phyloP scores from a whole-genome alignment of 1,140 invertebrate genomes.

The Eueides isabella region DNA sequence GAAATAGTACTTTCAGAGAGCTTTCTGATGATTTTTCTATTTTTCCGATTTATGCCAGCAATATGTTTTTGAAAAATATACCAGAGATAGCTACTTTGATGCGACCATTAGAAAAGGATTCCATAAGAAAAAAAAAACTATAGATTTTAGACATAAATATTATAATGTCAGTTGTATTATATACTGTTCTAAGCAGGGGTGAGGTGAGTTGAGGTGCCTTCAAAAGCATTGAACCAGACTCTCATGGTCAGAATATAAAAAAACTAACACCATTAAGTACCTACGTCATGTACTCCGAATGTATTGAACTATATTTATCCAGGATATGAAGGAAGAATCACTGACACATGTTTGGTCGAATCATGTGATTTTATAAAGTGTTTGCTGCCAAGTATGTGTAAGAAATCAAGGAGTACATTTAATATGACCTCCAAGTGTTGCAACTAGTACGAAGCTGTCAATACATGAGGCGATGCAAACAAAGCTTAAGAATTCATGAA shows the following conservation, averaged over 20 bases:
- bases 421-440: too few species aligned
- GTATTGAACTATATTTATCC: slow-evolving; percentile 9
- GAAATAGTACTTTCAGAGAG: background rate
- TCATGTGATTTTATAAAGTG: background rate
- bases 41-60: background rate
- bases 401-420: too few species aligned
- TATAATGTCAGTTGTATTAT: too few species aligned
- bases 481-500: too few species aligned
- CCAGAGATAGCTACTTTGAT: background rate
- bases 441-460: too few species aligned
- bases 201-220: too few species aligned
- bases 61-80: slow-evolving; percentile 16
- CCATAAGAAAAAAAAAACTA: background rate
- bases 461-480: too few species aligned
- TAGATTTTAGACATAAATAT: too few species aligned
- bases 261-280: background rate
- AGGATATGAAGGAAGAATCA: slow-evolving; percentile 8
- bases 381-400: too few species aligned
- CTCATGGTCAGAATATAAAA: too few species aligned
- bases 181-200: too few species aligned
- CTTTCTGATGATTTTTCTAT: background rate
- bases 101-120: slow-evolving; percentile 5
- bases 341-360: background rate
- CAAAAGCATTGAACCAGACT: too few species aligned
- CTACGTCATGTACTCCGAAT: background rate